A percentile compares a stretch with the other conserved stretches of the same genome.
Conservation (phyloP, 2,797 vertebrate species). For the Sebastes nivosus region DNA sequence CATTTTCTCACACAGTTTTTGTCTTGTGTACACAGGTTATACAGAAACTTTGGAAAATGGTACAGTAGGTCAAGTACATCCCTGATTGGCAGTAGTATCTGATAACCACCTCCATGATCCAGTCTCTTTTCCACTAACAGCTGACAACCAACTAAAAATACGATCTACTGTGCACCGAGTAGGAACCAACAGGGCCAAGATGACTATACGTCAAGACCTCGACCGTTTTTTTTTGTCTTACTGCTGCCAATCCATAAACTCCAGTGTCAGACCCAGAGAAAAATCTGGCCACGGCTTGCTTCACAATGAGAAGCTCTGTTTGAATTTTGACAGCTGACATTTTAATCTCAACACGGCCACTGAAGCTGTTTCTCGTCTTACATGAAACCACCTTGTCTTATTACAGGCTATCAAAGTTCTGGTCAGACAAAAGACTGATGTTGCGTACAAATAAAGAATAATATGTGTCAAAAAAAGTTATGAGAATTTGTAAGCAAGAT, state of each 20-base stretch:
- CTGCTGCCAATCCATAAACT: slow-evolving; percentile 21
- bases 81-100: background rate
- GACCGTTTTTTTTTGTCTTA: background rate
- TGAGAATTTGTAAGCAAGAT: background rate
- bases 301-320: background rate
- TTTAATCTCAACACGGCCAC: slow-evolving; percentile 6
- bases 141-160: background rate
- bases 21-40: background rate
- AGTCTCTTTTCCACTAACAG: background rate
- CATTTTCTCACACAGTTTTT: background rate
- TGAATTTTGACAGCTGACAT: slow-evolving; percentile 19
- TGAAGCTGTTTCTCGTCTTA: slow-evolving; percentile 9
- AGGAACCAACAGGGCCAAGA: background rate
- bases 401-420: background rate
- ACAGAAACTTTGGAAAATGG: background rate
- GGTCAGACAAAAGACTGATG: background rate
- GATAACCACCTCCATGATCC: background rate
- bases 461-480: background rate
- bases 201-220: background rate
- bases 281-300: background rate
- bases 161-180: background rate
- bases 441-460: background rate
- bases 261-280: background rate
- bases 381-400: background rate
- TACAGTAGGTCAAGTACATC: background rate